phyloP scores from a whole-genome alignment of 2,888 invertebrate genomes.

The Nudaria mundana region DNA sequence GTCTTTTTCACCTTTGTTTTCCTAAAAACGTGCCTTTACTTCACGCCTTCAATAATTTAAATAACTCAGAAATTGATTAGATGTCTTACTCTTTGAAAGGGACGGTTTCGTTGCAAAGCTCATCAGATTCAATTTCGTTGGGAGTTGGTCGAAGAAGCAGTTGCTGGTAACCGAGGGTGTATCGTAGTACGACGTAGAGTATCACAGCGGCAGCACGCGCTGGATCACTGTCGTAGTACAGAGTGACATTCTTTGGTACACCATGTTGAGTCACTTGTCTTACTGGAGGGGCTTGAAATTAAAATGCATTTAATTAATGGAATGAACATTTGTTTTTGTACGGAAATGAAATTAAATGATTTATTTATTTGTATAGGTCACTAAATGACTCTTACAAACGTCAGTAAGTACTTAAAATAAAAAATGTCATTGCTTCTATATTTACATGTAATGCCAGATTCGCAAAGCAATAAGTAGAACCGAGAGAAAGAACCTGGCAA shows the following conservation, averaged over 20 bases:
- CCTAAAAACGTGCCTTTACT: too few relatives aligned
- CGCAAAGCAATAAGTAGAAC: too few relatives aligned
- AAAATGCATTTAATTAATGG: neutral
- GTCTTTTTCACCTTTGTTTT: too few relatives aligned
- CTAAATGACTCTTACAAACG: too few relatives aligned
- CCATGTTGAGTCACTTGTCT: conserved; percentile 49
- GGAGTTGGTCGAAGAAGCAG: conserved; percentile 52
- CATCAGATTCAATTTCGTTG: neutral
- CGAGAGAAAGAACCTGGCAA: too few relatives aligned
- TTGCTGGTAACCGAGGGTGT: conserved; percentile 83
- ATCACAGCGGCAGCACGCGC: conserved; percentile 89
- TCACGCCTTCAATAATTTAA: neutral
- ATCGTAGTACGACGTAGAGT: conserved; percentile 87
- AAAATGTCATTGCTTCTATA: too few relatives aligned
- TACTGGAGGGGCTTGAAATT: neutral
- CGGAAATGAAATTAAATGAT: too few relatives aligned
- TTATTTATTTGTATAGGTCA: too few relatives aligned
- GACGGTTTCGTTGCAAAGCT: neutral
- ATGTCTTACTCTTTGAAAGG: neutral
- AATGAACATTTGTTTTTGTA: neutral
- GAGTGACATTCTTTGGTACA: conserved; percentile 35
- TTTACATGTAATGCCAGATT: too few relatives aligned
- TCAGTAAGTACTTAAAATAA: too few relatives aligned
- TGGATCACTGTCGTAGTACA: conserved; percentile 89
- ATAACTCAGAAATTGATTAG: neutral